Evolutionary conservation across 1,140 invertebrate species (phyloP), one percentile per base, ranked within the genome.

Genomic region (Bombus polaris): DNA sequence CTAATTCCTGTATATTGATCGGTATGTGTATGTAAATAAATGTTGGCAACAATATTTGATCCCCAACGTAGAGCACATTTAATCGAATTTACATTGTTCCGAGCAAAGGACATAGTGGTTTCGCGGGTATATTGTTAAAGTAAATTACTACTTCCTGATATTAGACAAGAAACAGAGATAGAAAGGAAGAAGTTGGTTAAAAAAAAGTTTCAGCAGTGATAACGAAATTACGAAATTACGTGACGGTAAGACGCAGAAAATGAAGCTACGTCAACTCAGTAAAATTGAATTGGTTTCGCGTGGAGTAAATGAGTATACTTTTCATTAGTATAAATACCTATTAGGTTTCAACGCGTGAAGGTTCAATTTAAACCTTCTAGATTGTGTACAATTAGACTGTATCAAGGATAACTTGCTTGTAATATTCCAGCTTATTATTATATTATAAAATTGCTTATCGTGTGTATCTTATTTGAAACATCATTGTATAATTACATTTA

Each of bases 21-120:
- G 88, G 86, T 86, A 88, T 47, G 57, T 71, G 72, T 73, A 47
- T 75, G 65, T 39, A 88, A 82, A 86, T 82, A 89, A 88, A 86
- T 86, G 79, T 71, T 86, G 83, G 39, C 62, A 53, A 59, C 28
- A 4, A 62, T 81, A 85, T 81, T 81, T 78, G 87, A 88, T 86
- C 85, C 53, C 79, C 39, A 73, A 72, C 59, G 65, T 53, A 8
- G 18, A 53, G 47, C 47, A 6, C 47, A 0, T 86, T 89, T 88
- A 82, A 62, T 84, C 62, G 78, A 71, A 89, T 53, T 53, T 53
- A 53, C 84, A 74, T 85, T 85, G 88, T 88, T 88, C 71, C 87
- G 57, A 68, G 44, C 65, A 76, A 88, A 88, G 76, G 76, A 66
- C 57, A 72, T 62, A 71, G 57, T 32, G 82, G 77, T 81, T 85